phyloP scores from a whole-genome alignment of 2,113 vertebrate species.

The Sardina pilchardus region DNA sequence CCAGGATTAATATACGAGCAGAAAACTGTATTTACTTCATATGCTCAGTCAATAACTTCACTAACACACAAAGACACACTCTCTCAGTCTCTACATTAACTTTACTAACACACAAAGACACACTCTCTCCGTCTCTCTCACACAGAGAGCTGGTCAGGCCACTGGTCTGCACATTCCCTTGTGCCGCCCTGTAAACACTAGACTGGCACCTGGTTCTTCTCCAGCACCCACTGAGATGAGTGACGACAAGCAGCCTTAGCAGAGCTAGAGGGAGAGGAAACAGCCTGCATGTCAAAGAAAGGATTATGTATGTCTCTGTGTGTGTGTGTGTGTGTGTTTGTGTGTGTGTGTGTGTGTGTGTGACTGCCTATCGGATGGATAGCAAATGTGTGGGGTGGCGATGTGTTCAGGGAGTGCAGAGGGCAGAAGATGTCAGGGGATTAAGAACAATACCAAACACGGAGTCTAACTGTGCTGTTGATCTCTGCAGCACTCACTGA shows the following conservation, averaged over 20 bases:
- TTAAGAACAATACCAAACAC: neutral
- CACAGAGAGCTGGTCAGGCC: neutral
- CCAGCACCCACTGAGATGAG: neutral
- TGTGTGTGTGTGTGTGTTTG: slow-evolving; percentile 5
- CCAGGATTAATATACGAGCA: neutral
- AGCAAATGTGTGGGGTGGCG: neutral
- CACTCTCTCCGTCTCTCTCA: neutral
- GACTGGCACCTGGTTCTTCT: neutral
- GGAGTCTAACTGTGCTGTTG: neutral
- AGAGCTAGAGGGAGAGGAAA: neutral
- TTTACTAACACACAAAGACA: neutral
- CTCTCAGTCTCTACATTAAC: neutral
- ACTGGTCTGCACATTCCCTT: neutral
- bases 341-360: neutral
- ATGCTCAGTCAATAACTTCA: neutral
- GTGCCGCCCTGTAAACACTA: neutral
- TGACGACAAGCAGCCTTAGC: neutral
- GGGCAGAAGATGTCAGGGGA: neutral
- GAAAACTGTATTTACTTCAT: neutral
- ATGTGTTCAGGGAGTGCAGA: neutral
- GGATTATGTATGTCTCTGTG: neutral
- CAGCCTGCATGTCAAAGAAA: neutral
- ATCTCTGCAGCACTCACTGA: neutral
- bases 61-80: neutral
- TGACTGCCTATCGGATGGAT: neutral